Evolutionary conservation across 2,888 invertebrate genomes (phyloP).

Genomic region (Saturnia japonica): DNA sequence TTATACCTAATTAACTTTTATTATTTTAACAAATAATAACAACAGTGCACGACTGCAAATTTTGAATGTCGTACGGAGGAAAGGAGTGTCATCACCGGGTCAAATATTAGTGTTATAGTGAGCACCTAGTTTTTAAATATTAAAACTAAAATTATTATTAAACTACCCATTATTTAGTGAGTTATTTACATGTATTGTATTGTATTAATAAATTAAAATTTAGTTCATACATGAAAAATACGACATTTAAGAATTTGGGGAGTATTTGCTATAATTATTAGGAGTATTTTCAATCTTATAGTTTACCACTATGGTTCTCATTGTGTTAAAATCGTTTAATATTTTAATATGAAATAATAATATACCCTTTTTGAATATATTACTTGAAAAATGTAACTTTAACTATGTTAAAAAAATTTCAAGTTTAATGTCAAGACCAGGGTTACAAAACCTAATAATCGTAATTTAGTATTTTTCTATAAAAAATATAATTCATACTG

Average conservation of each 20-base stretch:
- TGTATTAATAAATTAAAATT: not conserved
- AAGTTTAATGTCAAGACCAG: too few species aligned
- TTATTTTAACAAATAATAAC: constrained; percentile 20
- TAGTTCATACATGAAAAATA: not conserved
- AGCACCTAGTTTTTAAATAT: not conserved
- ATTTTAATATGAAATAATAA: not conserved
- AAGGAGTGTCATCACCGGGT: not conserved
- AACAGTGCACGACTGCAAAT: not conserved
- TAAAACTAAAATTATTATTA: not conserved
- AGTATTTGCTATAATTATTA: too few species aligned
- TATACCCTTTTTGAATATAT: too few species aligned
- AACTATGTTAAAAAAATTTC: too few species aligned
- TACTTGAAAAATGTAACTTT: too few species aligned
- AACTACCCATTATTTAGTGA: constrained; percentile 8
- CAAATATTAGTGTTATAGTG: not conserved
- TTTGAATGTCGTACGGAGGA: not conserved
- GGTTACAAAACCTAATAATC: too few species aligned
- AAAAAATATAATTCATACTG: too few species aligned
- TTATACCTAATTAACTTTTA: constrained; percentile 14
- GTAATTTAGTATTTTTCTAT: too few species aligned
- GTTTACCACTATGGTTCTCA: not conserved
- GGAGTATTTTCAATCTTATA: not conserved
- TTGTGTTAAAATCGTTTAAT: not conserved
- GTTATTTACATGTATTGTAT: not conserved
- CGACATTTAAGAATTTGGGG: not conserved